Conservation (phyloP, 2,797 vertebrate species). For the Vireo griseus region DNA sequence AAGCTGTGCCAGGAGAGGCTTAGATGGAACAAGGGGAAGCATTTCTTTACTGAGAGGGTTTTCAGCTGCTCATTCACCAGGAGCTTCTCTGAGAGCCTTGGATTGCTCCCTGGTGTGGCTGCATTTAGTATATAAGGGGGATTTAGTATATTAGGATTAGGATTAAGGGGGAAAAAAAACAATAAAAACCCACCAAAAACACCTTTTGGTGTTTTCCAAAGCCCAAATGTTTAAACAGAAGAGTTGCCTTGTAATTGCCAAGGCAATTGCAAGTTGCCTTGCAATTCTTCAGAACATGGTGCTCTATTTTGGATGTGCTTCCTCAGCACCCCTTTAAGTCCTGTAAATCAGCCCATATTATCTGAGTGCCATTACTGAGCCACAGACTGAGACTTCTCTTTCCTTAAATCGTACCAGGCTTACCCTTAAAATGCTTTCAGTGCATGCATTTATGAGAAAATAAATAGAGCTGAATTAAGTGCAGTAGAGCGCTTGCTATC, state of each 20-base stretch:
- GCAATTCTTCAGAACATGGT: no score
- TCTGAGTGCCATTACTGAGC: not conserved
- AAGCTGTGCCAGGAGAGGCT: not conserved
- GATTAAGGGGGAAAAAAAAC: rapidly evolving
- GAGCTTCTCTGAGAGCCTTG: not conserved
- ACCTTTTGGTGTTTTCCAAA: not conserved
- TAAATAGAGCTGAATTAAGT: not conserved
- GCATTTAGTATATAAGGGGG: not conserved
- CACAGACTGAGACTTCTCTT: not conserved
- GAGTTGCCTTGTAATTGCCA: not conserved
- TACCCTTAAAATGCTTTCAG: not conserved
- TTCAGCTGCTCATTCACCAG: not conserved
- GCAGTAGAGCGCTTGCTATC: not conserved
- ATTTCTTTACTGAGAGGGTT: not conserved
- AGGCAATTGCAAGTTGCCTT: no score
- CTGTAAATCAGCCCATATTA: not conserved
- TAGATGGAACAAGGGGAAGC: not conserved
- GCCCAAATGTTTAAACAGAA: not conserved
- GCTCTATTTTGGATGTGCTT: not conserved
- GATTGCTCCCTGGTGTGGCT: not conserved
- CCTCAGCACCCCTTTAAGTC: not conserved
- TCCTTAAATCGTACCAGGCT: not conserved
- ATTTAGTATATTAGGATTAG: not conserved
- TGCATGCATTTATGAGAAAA: not conserved
- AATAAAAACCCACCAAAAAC: not conserved